Percentiles rank a stretch among this genome's conserved stretches.
phyloP scores from a whole-genome alignment of 2,888 invertebrate species.

The Meiosimyza platycephala region DNA sequence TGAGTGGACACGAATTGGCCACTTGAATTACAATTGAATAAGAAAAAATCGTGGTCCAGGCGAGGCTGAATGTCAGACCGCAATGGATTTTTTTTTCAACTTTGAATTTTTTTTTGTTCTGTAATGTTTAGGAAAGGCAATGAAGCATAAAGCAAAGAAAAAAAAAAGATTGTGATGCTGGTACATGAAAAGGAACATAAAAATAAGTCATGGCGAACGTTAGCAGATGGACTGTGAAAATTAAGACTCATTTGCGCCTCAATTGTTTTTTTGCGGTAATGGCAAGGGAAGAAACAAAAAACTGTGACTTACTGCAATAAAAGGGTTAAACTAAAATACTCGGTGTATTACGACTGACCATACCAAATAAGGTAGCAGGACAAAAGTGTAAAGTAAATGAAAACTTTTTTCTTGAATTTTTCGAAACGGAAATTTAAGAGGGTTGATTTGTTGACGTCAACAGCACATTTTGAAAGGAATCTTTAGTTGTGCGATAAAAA shows the following conservation, averaged over 20 bases:
- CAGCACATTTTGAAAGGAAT: too few relatives aligned
- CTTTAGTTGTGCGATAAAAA: too few relatives aligned
- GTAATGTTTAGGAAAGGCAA: neutral
- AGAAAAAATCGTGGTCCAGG: neutral
- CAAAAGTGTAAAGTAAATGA: too few relatives aligned
- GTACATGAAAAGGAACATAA: neutral
- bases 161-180: neutral
- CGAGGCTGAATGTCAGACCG: neutral
- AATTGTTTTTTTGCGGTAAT: constrained; percentile 16
- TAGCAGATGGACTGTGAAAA: constrained; percentile 8
- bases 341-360: neutral
- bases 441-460: neutral
- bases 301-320: neutral
- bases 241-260: constrained; percentile 24
- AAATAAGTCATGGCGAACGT: neutral
- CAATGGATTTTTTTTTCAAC: too few relatives aligned
- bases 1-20: constrained; percentile 61
- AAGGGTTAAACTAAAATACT: neutral
- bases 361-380: neutral
- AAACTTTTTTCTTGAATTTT: too few relatives aligned
- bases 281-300: neutral
- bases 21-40: constrained; percentile 59
- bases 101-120: neutral
- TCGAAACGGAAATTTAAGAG: neutral
- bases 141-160: constrained; percentile 6